These are phyloP conservation scores for Chymomyza fuscimana DNA, from an alignment of 2,888 invertebrate species.

Conservation along the genomic window DNA sequence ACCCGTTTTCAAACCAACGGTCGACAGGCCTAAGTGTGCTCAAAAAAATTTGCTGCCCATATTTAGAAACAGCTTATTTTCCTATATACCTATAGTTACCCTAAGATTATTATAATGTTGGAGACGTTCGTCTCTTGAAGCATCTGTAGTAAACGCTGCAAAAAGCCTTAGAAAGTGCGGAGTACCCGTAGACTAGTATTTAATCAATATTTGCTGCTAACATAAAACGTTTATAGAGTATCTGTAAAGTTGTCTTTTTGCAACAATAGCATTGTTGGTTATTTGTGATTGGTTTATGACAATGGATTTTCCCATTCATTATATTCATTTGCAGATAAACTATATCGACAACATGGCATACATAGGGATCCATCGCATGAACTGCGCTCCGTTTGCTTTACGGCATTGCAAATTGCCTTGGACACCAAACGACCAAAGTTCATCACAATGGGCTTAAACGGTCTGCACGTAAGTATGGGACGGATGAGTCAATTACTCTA, in stretches of 20 bases:
- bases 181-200: no score
- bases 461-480: constrained; percentile 88
- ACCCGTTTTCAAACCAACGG: no score
- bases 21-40: no score
- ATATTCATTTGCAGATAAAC: constrained; percentile 83
- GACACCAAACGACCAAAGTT: constrained; percentile 93
- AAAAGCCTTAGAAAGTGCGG: no score
- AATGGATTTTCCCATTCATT: constrained; percentile 19
- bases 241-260: neutral
- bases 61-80: no score
- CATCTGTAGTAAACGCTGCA: no score
- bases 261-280: neutral
- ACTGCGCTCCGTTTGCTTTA: constrained; percentile 90
- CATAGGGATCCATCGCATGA: constrained; percentile 90
- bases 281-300: constrained; percentile 1
- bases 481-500: constrained; percentile 11
- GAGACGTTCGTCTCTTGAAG: no score
- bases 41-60: no score
- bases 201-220: no score
- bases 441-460: constrained; percentile 90
- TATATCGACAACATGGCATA: constrained; percentile 89
- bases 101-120: no score
- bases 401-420: constrained; percentile 91
- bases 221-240: no score
- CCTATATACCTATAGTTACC: no score